phyloP scores from a whole-genome alignment of 2,113 vertebrate species.

The Tragelaphus strepsiceros region DNA sequence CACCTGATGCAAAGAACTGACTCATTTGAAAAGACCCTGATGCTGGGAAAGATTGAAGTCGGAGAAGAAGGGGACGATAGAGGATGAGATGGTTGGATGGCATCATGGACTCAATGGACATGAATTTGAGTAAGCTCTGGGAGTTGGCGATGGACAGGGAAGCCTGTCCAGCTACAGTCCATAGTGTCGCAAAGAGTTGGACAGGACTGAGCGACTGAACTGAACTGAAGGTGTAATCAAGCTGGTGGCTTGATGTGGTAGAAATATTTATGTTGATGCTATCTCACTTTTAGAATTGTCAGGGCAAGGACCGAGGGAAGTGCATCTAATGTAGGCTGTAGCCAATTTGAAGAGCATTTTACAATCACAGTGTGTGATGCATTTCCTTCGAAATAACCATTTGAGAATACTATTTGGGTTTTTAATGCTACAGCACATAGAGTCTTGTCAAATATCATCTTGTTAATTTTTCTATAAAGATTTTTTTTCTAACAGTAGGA shows the following conservation, averaged over 20 bases:
- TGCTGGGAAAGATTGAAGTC: background rate
- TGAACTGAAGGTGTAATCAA: background rate
- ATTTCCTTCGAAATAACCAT: background rate
- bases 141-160: background rate
- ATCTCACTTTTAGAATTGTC: background rate
- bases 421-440: background rate
- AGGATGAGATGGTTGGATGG: background rate
- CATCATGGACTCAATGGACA: background rate
- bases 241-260: background rate
- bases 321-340: background rate
- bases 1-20: background rate
- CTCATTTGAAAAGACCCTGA: background rate
- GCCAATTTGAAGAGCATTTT: background rate
- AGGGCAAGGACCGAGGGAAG: background rate
- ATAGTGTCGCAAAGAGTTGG: background rate
- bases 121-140: background rate
- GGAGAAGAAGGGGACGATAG: fast-evolving
- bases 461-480: background rate
- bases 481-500: background rate
- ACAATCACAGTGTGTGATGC: background rate
- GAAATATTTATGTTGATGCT: background rate
- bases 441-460: background rate
- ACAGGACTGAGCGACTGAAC: background rate
- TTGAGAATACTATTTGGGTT: background rate
- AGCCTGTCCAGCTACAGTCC: background rate